A percentile compares a stretch with the other conserved stretches of the same genome.
These are phyloP conservation scores for Percopsis transmontana DNA, from an alignment of 2,113 vertebrate species.

Conservation along the genomic window DNA sequence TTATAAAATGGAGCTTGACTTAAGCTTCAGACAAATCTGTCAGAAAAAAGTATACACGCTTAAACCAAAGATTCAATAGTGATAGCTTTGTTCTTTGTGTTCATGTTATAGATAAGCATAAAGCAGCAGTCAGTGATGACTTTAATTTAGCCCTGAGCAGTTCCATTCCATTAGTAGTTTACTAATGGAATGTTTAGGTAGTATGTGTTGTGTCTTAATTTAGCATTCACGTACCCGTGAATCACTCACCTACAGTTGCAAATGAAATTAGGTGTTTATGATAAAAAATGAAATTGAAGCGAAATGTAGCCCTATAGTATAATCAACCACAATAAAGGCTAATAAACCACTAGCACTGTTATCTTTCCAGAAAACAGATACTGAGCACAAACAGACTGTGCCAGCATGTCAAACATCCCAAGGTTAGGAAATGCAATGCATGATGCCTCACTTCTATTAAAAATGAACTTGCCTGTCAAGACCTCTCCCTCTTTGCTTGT, in stretches of 20 bases:
- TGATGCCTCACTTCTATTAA: slow-evolving; percentile 37
- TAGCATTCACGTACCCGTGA: slow-evolving; percentile 19
- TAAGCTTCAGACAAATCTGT: slow-evolving; percentile 60
- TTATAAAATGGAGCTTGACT: slow-evolving; percentile 37
- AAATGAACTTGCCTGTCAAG: slow-evolving; percentile 13
- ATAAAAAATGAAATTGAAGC: slow-evolving; percentile 17
- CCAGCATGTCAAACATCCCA: slow-evolving; percentile 19
- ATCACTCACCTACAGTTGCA: slow-evolving; percentile 11
- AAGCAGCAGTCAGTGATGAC: neutral
- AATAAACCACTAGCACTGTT: slow-evolving; percentile 28
- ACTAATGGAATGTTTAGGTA: neutral
- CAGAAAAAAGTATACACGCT: no score
- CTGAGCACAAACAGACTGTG: slow-evolving; percentile 21
- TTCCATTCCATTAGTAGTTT: neutral
- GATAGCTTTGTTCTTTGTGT: no score
- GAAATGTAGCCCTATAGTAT: slow-evolving; percentile 21
- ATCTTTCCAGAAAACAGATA: slow-evolving; percentile 16
- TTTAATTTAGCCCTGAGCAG: neutral
- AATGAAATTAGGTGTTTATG: neutral
- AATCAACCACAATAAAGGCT: slow-evolving; percentile 33
- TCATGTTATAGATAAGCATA: no score
- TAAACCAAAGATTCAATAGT: no score
- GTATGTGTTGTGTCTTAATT: slow-evolving; percentile 1
- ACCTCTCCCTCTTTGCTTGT: slow-evolving; percentile 22
- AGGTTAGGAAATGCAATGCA: slow-evolving; percentile 40